Base-by-base conservation (phyloP, 2,888 invertebrate genomes). In the Tetropium fuscum region DNA sequence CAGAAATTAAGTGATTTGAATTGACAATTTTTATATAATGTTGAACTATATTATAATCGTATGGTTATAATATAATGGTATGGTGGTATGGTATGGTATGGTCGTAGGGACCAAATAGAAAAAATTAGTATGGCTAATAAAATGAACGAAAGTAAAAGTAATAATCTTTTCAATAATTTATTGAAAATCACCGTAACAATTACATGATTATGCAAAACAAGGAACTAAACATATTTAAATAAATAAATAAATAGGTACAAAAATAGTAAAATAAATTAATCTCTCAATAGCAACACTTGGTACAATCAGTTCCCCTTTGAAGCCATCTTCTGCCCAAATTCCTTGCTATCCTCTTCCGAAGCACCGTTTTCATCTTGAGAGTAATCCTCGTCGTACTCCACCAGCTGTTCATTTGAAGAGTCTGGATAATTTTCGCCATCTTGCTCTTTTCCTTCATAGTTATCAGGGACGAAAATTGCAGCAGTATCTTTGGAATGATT, bases 381-480 rank as follows among this genome's bases (percentile, higher is more conserved):
- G 62, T 71, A 69, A 53, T 76, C 74, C n/a, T n/a, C n/a, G 13
- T 73, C 73, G 58, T 74, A 73, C 30, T 75, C 75, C 13, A 45
- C 51, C 20, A 59, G 62, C 25, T 64, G 60, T 25, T 66, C 48
- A 2, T 44, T 44, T 13, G 18, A 16, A 27, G 53, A 53, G 30
- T 60, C 62, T 19, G 58, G 18, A 18, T 20, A 43, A 43, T 30
- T 32, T 13, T 27, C 22, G 15, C 64, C 48, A 32, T 69, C 66
- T n/a, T 38, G 10, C 8, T 18, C 10, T 41, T 45, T 53, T 10
- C 63, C 53, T 20, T 34, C 49, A n/a, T 30, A 45, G 7, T 79
- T 76, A 58, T 82, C 81, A 7, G 81, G 77, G 0, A 82, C 86
- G 66, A 85, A 87, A 74, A 87, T 86, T 68, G 85, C 83, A 67